These are phyloP conservation scores for Pagrus major DNA, from an alignment of 2,113 vertebrate genomes.

Conservation along the genomic window DNA sequence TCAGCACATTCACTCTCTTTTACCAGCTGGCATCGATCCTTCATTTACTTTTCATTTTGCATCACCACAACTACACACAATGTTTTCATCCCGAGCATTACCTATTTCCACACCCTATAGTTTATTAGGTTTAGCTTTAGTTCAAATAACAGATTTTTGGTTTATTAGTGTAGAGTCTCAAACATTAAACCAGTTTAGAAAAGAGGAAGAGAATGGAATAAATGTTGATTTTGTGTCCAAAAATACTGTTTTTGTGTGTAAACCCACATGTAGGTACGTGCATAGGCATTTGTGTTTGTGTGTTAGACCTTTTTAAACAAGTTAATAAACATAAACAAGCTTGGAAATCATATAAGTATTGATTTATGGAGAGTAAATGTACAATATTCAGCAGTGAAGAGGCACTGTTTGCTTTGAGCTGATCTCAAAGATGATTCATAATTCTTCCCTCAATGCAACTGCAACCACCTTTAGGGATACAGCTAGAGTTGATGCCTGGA, in stretches of 20 bases:
- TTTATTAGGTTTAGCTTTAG: too few relatives aligned
- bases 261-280: not conserved
- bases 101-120: too few relatives aligned
- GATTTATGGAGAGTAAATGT: not conserved
- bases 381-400: not conserved
- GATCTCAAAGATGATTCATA: not conserved
- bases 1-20: too few relatives aligned
- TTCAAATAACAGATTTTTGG: too few relatives aligned
- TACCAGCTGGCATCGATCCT: too few relatives aligned
- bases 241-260: not conserved
- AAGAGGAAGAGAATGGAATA: too few relatives aligned
- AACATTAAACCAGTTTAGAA: too few relatives aligned
- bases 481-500: not conserved
- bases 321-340: not conserved
- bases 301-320: not conserved
- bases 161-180: too few relatives aligned
- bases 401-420: not conserved
- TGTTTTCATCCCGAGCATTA: too few relatives aligned
- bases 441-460: not conserved
- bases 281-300: not conserved
- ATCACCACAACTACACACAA: too few relatives aligned
- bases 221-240: not conserved
- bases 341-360: not conserved
- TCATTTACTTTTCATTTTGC: too few relatives aligned
- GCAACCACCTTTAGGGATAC: not conserved